phyloP scores from a whole-genome alignment of 2,113 vertebrate genomes.

The Callipepla squamata region DNA sequence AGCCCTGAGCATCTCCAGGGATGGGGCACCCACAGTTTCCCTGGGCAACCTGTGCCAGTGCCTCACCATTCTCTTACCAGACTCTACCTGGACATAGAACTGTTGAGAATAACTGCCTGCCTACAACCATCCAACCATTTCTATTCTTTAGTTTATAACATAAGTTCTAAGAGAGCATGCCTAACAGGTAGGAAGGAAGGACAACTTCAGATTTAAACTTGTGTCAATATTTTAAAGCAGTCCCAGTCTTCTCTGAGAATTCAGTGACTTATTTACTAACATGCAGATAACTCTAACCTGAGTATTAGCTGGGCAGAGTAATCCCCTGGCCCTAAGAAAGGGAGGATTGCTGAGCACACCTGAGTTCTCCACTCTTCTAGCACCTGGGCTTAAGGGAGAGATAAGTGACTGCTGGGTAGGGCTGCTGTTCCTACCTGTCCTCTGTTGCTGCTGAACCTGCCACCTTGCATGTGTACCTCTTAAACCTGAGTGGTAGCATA shows the following conservation, averaged over 20 bases:
- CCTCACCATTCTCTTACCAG: no score
- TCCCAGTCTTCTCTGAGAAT: background rate
- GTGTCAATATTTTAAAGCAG: background rate
- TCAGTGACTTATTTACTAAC: background rate
- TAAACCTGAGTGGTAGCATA: accelerated
- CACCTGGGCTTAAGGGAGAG: background rate
- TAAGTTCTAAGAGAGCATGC: background rate
- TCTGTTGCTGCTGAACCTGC: background rate
- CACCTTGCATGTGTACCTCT: background rate
- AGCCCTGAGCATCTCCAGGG: no score
- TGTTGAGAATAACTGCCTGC: no score
- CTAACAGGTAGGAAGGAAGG: background rate
- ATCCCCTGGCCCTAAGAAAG: background rate
- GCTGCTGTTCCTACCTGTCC: background rate
- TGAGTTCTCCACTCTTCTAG: background rate
- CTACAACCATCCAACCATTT: background rate
- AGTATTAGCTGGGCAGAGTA: background rate
- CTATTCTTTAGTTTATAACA: background rate
- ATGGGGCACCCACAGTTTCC: no score
- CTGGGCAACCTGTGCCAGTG: no score
- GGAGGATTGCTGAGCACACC: background rate
- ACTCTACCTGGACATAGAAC: no score
- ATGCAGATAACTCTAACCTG: background rate
- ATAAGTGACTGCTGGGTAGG: background rate
- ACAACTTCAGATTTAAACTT: background rate